Percentiles rank a stretch among this genome's conserved stretches.
These are phyloP conservation scores for Symphodus melops DNA, from an alignment of 2,113 vertebrate genomes.

Conservation along the genomic window DNA sequence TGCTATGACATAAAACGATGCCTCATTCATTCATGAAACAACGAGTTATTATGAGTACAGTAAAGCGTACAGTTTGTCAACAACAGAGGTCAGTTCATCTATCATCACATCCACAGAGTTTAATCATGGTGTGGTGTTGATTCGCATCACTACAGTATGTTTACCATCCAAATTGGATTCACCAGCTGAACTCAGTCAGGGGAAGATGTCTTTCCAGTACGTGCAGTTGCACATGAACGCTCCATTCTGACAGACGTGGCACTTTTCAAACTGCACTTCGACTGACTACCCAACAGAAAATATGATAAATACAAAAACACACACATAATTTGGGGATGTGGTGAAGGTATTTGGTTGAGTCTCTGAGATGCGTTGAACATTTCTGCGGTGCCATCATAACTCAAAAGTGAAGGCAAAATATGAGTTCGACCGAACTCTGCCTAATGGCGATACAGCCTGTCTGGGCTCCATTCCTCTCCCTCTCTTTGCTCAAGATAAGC, in stretches of 20 bases:
- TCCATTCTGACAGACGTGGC: conserved; percentile 19
- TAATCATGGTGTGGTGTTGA: not conserved
- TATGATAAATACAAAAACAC: conserved; percentile 8
- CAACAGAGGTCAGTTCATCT: no score
- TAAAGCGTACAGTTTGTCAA: not conserved
- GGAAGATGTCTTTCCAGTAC: conserved; percentile 7
- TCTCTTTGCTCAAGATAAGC: conserved; percentile 56
- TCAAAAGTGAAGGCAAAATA: conserved; percentile 34
- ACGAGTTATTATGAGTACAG: not conserved
- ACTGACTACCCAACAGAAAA: not conserved
- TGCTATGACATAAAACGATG: not conserved
- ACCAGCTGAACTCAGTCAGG: not conserved
- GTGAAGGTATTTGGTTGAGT: not conserved
- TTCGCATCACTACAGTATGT: not conserved
- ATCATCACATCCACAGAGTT: not conserved
- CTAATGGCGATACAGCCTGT: conserved; percentile 42
- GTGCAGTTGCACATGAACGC: conserved; percentile 21
- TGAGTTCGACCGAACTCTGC: conserved; percentile 37
- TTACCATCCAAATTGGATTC: not conserved
- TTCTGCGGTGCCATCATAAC: not conserved
- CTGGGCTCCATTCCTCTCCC: conserved; percentile 36
- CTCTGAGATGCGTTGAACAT: not conserved
- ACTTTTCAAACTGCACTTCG: conserved; percentile 11
- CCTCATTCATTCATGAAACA: not conserved
- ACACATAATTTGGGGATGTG: not conserved